Base-by-base conservation (phyloP, 2,888 invertebrate genomes). In the Heliconius sara region DNA sequence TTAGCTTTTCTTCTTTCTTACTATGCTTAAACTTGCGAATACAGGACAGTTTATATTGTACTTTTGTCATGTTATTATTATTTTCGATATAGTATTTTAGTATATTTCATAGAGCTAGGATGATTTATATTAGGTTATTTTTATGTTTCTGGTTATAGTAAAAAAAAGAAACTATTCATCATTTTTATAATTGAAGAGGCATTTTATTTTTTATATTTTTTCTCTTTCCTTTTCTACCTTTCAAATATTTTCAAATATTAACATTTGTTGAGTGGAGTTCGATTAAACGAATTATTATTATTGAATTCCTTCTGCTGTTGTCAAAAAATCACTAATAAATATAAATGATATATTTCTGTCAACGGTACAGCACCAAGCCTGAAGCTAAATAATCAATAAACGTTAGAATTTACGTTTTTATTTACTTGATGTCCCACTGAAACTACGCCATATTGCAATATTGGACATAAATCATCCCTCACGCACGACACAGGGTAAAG, bases 361-460 rank as follows among this genome's bases (percentile, higher is more conserved):
- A n/a, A 63, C n/a, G 1, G 60, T 60, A 60, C n/a, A 60, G 52
- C 52, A 34, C 67, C 1, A n/a, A 22, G 10, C 34, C 22, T 22
- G 10, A 12, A 13, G 25, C 19, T 4, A 34, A 34, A 34, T n/a
- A 22, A 34, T 67, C 67, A 22, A 34, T 34, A 22, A 67, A 34
- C 9, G 47, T 9, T 19, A 66, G 19, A 66, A 66, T 19, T 30
- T 65, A 65, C 65, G 12, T 27, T 65, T 27, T 65, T 47, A 47
- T 47, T 47, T 47, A 47, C 47, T 13, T 43, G 39, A 70, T 39
- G 22, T 39, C n/a, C 68, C 2, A 70, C 43, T 43, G 43, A 34
- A 70, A 70, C 68, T 70, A 43, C 43, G 13, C n/a, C 68, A 43
- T 70, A 70, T 70, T 43, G 43, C 68, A 70, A 70, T 68, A 43